Conservation (phyloP, 2,797 vertebrate species). For the Gobio occitaniae region DNA sequence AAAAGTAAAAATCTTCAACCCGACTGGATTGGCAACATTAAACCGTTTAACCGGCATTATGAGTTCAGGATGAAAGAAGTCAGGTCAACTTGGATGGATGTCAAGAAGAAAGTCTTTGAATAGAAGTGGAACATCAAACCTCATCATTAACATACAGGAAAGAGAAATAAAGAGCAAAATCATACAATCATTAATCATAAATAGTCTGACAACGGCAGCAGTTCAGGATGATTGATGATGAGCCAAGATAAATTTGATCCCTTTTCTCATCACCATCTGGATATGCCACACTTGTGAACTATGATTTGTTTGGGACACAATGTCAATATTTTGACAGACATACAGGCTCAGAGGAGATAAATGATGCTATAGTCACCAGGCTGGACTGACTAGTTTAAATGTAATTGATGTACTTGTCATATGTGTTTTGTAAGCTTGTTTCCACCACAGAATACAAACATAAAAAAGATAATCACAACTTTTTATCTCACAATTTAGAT, state of each 20-base stretch:
- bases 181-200: slow-evolving; percentile 54
- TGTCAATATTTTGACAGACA: slow-evolving; percentile 58
- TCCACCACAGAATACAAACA: neutral
- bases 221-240: slow-evolving; percentile 54
- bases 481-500: neutral
- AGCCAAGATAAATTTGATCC: slow-evolving; percentile 55
- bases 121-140: slow-evolving; percentile 50
- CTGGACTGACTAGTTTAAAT: slow-evolving; percentile 10
- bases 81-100: slow-evolving; percentile 47
- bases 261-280: slow-evolving; percentile 50
- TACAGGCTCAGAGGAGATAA: slow-evolving; percentile 34
- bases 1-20: slow-evolving; percentile 4
- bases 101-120: slow-evolving; percentile 54
- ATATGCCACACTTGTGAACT: slow-evolving; percentile 46
- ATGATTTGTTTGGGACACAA: slow-evolving; percentile 41
- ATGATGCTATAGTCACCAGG: slow-evolving; percentile 2
- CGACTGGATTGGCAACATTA: slow-evolving; percentile 26
- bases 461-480: neutral
- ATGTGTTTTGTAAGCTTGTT: neutral
- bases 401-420: neutral
- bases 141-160: slow-evolving; percentile 57
- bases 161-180: slow-evolving; percentile 60
- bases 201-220: slow-evolving; percentile 44
- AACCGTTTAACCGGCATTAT: slow-evolving; percentile 17
- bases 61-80: slow-evolving; percentile 29